Percentiles rank a stretch among this genome's conserved stretches.
These are phyloP conservation scores for Camelus bactrianus DNA, from an alignment of 2,113 vertebrate genomes.

Conservation along the genomic window DNA sequence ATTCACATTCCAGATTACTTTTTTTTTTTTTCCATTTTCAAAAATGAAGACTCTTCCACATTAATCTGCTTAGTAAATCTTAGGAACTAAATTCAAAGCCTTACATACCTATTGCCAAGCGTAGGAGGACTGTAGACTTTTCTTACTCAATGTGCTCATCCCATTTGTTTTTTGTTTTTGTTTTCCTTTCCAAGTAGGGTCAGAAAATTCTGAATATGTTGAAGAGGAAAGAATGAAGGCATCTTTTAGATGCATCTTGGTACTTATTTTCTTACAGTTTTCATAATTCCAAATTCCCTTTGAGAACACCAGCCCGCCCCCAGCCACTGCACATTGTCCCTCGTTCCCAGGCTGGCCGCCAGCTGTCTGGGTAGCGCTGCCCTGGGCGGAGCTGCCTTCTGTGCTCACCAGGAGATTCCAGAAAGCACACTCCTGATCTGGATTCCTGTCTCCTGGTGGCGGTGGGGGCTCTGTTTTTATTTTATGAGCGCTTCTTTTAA, in stretches of 20 bases:
- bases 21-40: background rate
- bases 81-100: background rate
- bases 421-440: background rate
- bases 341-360: fast-evolving
- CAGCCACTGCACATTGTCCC: background rate
- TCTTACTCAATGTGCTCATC: background rate
- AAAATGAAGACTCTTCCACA: conserved; percentile 19
- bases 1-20: background rate
- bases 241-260: background rate
- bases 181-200: background rate
- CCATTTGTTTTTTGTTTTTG: background rate
- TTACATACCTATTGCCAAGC: background rate
- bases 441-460: background rate
- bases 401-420: background rate
- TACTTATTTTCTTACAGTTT: background rate
- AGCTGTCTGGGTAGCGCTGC: too few relatives aligned
- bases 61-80: conserved; percentile 29
- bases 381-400: fast-evolving
- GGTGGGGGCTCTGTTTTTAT: background rate
- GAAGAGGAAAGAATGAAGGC: background rate
- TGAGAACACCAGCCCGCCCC: background rate
- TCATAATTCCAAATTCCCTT: background rate
- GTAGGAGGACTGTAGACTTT: background rate
- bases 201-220: conserved; percentile 30
- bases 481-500: conserved; percentile 10